Base-by-base conservation (phyloP, 2,888 invertebrate genomes). In the Athalia circularis region DNA sequence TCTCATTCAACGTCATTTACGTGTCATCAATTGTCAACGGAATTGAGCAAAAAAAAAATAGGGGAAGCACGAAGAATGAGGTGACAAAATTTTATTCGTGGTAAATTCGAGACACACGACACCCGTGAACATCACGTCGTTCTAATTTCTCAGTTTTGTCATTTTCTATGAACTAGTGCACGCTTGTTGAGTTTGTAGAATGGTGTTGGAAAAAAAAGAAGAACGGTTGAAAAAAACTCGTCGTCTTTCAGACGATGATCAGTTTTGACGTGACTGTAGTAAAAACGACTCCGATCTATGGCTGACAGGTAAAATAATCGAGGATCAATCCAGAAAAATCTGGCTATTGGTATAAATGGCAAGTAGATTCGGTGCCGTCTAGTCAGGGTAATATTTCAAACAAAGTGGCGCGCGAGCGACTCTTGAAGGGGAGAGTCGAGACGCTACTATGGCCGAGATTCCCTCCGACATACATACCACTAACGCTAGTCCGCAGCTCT, bases 381-480 rank as follows among this genome's bases (percentile, higher is more conserved):
- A 84, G 84, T 84, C 85, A 84, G 77, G 84, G 82, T 79, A 80
- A 85, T 85, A 85, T 85, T 84, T 85, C 85, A 83, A 81, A 80
- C 77, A 77, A 84, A 83, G 80, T 83, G 83, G 81, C 80, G 80
- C 78, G 81, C 79, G 79, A 65, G 75, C 52, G 57, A 70, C 13
- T 47, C 68, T 57, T 50, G 9, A 47, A 79, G 45, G 52, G 61
- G 76, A 47, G 77, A 15, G 67, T n/a, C 15, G 74, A 6, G 75
- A 54, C 77, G 75, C 64, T 57, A 65, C 80, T 29, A 29, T 29
- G 43, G 68, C 54, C 52, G 68, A 68, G 68, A 68, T 67, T 79
- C 80, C 77, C 81, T 74, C 76, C 77, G 70, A 79, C 76, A 75
- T 29, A 29, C 29, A 29, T 68, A 76, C 65, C 29, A 54, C 15